These are phyloP conservation scores for Chiloscyllium plagiosum DNA, from an alignment of 2,113 vertebrate species.

Conservation along the genomic window DNA sequence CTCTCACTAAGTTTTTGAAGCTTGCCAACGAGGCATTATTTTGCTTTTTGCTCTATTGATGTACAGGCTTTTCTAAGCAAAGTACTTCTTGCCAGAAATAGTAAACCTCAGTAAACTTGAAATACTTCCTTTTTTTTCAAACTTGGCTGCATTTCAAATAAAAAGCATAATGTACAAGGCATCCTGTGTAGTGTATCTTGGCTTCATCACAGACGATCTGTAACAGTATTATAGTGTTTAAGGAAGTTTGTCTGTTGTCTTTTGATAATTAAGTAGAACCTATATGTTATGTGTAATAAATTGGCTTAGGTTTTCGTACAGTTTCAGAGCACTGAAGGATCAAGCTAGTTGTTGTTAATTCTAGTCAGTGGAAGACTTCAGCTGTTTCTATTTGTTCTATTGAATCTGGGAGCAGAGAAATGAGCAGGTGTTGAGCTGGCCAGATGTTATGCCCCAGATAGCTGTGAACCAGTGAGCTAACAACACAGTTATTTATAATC, in stretches of 20 bases:
- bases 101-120: constrained; percentile 3
- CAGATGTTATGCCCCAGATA: constrained; percentile 17
- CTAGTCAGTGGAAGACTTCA: neutral
- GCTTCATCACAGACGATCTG: constrained; percentile 2
- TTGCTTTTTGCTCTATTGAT: neutral
- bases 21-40: neutral
- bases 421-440: neutral
- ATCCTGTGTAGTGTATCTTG: constrained; percentile 29
- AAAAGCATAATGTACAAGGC: constrained; percentile 24
- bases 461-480: neutral
- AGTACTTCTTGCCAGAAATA: constrained; percentile 1
- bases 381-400: neutral
- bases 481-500: neutral
- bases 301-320: neutral
- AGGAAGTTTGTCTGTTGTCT: neutral
- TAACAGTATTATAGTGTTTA: constrained; percentile 8
- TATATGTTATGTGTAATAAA: constrained; percentile 25
- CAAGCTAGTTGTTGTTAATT: constrained; percentile 26
- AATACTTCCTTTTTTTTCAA: constrained; percentile 11
- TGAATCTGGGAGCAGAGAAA: neutral
- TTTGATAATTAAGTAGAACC: constrained; percentile 17
- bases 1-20: neutral
- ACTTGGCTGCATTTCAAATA: constrained; percentile 26
- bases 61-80: neutral
- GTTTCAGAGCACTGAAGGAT: neutral